phyloP scores from a whole-genome alignment of 2,888 invertebrate genomes.

The Plagodis pulveraria region DNA sequence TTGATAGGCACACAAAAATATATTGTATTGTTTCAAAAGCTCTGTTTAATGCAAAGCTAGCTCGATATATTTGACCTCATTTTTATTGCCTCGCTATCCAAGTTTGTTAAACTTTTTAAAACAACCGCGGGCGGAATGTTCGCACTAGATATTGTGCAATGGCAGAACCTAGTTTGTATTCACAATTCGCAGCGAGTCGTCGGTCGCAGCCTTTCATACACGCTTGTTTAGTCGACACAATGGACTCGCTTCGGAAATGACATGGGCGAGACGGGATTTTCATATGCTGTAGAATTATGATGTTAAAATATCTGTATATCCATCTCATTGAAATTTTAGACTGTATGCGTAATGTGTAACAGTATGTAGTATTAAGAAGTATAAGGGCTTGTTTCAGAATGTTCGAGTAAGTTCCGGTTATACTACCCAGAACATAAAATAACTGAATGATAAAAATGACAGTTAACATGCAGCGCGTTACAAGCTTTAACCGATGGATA shows the following conservation, averaged over 20 bases:
- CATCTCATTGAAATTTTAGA: no score
- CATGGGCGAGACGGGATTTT: background rate
- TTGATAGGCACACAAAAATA: no score
- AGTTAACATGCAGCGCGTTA: no score
- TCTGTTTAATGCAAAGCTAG: background rate
- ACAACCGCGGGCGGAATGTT: background rate
- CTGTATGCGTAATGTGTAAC: no score
- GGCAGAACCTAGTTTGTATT: slow-evolving; percentile 2
- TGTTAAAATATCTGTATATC: no score
- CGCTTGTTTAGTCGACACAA: background rate
- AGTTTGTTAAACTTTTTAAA: background rate
- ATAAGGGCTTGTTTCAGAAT: no score
- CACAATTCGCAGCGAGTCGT: background rate
- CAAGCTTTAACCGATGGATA: no score
- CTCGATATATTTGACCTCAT: background rate
- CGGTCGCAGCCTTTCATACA: slow-evolving; percentile 1
- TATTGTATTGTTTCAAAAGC: no score
- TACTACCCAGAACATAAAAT: no score
- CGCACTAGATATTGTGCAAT: slow-evolving; percentile 3
- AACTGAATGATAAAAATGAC: no score
- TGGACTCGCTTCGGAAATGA: slow-evolving; percentile 1
- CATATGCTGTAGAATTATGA: background rate
- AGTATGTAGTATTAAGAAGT: no score
- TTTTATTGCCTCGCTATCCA: background rate
- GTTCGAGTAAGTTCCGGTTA: no score